Conservation (phyloP, 2,797 vertebrate species). For the Pantherophis vulpinus region DNA sequence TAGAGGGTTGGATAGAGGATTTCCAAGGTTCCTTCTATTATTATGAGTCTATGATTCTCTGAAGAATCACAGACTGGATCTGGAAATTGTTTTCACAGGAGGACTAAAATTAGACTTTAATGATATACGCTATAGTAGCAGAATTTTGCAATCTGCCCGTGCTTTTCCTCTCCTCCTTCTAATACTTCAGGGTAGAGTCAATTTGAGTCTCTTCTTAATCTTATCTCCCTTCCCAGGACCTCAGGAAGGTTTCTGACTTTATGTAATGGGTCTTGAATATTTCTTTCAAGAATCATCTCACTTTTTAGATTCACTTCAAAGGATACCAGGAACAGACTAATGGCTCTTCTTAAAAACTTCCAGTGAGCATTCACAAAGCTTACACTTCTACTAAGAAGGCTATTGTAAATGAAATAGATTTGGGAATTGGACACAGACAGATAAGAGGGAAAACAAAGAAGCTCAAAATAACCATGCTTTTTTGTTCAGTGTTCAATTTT, state of each 20-base stretch:
- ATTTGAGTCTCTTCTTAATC: too few species aligned
- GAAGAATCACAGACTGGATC: too few species aligned
- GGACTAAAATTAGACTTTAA: too few species aligned
- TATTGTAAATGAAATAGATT: neutral
- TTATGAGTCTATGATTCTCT: too few species aligned
- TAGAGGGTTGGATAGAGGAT: too few species aligned
- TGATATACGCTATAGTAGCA: too few species aligned
- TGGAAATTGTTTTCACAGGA: too few species aligned
- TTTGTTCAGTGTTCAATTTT: neutral
- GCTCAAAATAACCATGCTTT: neutral
- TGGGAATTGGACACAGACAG: neutral
- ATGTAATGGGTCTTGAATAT: neutral
- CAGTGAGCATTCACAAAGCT: neutral
- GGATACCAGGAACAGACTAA: neutral
- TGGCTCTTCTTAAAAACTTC: neutral
- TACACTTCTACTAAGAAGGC: neutral
- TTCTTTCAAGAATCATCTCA: neutral
- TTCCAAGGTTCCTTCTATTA: too few species aligned
- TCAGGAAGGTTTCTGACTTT: neutral
- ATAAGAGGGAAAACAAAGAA: neutral
- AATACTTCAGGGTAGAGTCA: too few species aligned
- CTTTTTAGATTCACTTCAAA: neutral
- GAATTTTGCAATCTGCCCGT: too few species aligned
- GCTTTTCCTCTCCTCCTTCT: too few species aligned
- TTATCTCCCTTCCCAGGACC: neutral